Percentiles rank a stretch among this genome's conserved stretches.
These are phyloP conservation scores for Athene noctua DNA, from an alignment of 2,113 vertebrate species.

Conservation along the genomic window DNA sequence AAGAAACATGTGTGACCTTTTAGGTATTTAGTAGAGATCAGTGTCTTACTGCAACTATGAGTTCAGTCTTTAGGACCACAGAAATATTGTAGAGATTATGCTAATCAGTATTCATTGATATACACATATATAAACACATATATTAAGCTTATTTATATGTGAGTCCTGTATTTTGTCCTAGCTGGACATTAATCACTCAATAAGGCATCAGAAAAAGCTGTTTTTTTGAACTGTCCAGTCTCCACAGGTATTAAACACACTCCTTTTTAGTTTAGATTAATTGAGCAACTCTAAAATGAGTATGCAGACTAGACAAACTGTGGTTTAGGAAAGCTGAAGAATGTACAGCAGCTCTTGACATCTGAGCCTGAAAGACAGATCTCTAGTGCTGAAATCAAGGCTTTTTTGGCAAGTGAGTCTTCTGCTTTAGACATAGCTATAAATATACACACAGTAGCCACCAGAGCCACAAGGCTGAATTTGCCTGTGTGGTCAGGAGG, in stretches of 20 bases:
- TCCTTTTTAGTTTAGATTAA: neutral
- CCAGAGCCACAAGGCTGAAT: neutral
- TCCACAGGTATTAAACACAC: neutral
- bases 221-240: neutral
- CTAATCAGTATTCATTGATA: neutral
- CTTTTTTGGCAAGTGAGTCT: neutral
- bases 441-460: neutral
- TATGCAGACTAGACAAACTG: neutral
- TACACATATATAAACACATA: accelerated
- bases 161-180: neutral
- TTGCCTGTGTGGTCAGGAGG: neutral
- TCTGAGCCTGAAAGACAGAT: neutral
- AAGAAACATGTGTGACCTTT: neutral
- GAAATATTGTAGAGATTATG: neutral
- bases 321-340: neutral
- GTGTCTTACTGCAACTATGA: neutral
- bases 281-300: neutral
- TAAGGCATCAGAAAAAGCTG: neutral
- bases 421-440: neutral
- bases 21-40: neutral
- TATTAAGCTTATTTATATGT: neutral
- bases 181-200: neutral
- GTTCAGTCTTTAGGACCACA: neutral
- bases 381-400: neutral
- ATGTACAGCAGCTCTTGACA: neutral